Base-by-base conservation (phyloP, 2,113 vertebrate genomes). In the Ascaphus truei region DNA sequence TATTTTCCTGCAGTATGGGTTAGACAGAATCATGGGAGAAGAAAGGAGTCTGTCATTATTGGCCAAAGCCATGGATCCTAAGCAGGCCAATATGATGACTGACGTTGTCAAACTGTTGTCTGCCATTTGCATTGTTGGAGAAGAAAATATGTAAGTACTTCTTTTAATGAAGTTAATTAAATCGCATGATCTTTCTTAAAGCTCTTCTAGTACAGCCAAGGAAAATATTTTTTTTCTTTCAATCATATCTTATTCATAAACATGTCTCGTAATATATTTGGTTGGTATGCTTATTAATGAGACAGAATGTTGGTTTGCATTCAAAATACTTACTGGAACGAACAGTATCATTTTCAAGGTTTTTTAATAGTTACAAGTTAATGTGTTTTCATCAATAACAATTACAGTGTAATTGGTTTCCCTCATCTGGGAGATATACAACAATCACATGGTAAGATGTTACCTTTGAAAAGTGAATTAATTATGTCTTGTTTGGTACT, bases 101-200 rank as follows among this genome's bases (percentile, higher is more conserved):
- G 97, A 99, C 50, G 91, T 93, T 72, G 92, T 98, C 30, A 99
- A 98, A 79, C 91, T 99, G 18, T 90, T 98, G 7, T 98, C 97
- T 58, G 97, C 97, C 71, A 92, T 98, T 78, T 99, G 97, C 78
- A 99, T 99, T 71, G 91, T 99, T 56, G 96, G 96, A 71, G 97
- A 99, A 65, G 97, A 99, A 78, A 98, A 93, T 88, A 96, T 82
- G 97, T 99, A 90, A 79, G 96, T 89, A 48, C 9, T 27, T 5
- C 51, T 72, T 26, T 33, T 33, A 33, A 33, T 33, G 9, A 47
- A 5, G 58, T 45, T 27, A 13, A 31, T 62, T 45, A 31, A 3
- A 8, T 31, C 22, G 29, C 29, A 61, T 39, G 20, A n/a, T 7
- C 18, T 59, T 18, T 59, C 12, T 15, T 41, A 6, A 16, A n/a